Evolutionary conservation across 2,888 invertebrate species (phyloP).

Genomic region (Athrips mouffetella): DNA sequence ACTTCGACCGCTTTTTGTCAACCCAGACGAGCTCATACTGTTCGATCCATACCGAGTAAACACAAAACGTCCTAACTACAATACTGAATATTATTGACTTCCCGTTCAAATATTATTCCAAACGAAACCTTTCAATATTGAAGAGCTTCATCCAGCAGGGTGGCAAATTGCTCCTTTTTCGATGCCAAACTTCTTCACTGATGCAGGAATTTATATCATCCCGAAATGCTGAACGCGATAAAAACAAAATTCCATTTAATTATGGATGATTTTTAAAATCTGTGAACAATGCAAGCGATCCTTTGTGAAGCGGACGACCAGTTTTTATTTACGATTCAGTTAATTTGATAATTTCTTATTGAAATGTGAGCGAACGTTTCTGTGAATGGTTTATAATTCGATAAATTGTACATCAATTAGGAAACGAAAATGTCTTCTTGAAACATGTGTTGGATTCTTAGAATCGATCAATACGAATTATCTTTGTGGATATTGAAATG

Average conservation of each 20-base stretch:
- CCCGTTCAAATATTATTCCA: constrained; percentile 39
- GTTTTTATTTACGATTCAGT: constrained; percentile 61
- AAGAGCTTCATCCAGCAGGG: constrained; percentile 52
- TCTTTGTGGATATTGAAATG: background rate
- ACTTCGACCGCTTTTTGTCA: constrained; percentile 58
- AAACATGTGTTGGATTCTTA: background rate
- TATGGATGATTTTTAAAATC: constrained; percentile 77
- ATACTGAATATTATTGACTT: constrained; percentile 53
- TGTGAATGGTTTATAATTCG: constrained; percentile 37
- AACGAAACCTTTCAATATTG: constrained; percentile 50
- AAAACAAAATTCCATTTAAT: constrained; percentile 76
- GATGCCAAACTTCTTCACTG: constrained; percentile 40
- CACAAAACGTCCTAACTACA: constrained; percentile 50
- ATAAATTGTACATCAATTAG: constrained; percentile 23
- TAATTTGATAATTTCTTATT: constrained; percentile 76
- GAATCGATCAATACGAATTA: background rate
- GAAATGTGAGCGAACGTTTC: constrained; percentile 41
- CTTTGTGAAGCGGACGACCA: constrained; percentile 50
- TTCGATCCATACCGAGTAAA: constrained; percentile 35
- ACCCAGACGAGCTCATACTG: constrained; percentile 50
- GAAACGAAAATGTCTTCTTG: background rate
- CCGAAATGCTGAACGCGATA: constrained; percentile 53
- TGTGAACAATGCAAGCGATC: constrained; percentile 75
- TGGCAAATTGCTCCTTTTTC: constrained; percentile 68
- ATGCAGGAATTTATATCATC: constrained; percentile 70